Base-by-base conservation (phyloP, 2,888 invertebrate species). In the Agrochola litura region DNA sequence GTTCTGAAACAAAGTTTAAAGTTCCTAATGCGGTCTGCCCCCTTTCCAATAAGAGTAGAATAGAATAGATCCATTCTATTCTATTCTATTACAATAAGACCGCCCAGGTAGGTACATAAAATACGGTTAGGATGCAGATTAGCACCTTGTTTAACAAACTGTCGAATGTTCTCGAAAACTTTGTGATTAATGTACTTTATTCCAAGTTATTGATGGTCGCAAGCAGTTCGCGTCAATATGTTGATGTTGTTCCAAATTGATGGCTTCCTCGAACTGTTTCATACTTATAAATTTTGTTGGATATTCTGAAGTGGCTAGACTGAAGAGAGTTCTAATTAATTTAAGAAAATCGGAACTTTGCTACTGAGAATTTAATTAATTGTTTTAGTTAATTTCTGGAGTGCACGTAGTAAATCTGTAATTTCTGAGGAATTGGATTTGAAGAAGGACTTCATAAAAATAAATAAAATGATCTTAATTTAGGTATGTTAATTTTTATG, bases 121-220 rank as follows among this genome's bases (percentile, higher is more conserved):
- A 71, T 16, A n/a, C 19, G 41, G 9, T 12, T 10, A 64, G 9
- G 12, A 41, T 63, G 2, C 46, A 72, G 43, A 72, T 65, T 30
- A 80, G 10, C n/a, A 22, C 56, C 22, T 77, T 43, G 64, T 58
- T 71, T 14, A 64, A 54, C 56, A 73, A 83, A 77, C 72, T 78
- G 68, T 56, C 60, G 65, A 65, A 68, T 60, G 41, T 69, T 72
- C 64, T 78, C 72, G 30, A 56, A 69, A 77, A 78, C 41, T 78
- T 60, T 0, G 12, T 72, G 81, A 81, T 81, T 78, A 78, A 83
- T 81, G 83, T 73, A 60, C 3, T 61, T 69, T 56, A 52, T 52
- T 58, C 19, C 19, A 30, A 73, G 63, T 37, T 73, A 72, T 78
- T 77, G 71, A 65, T 65, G 72, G 67, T 25, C 49, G 30, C 52